Conservation (phyloP, 2,888 invertebrate species). For the Yponomeuta cagnagella region DNA sequence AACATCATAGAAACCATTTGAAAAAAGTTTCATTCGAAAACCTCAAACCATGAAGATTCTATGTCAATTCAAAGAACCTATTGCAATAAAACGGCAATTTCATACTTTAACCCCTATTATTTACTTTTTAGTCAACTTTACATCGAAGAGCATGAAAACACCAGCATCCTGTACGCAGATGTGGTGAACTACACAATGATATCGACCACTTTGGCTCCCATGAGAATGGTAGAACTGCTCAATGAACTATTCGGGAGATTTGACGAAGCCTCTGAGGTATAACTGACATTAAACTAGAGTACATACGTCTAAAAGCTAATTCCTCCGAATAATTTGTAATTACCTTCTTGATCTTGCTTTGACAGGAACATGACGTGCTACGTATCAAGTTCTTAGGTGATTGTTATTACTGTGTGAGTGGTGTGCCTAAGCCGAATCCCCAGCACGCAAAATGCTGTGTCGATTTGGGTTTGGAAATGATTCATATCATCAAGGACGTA, state of each 20-base stretch:
- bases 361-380: conserved; percentile 82
- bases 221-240: conserved; percentile 88
- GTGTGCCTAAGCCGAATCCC: conserved; percentile 84
- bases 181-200: conserved; percentile 94
- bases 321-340: not conserved
- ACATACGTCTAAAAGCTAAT: not conserved
- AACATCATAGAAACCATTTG: too few relatives aligned
- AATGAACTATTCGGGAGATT: conserved; percentile 94
- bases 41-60: too few relatives aligned
- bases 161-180: conserved; percentile 93
- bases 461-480: conserved; percentile 94
- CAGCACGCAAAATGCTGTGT: conserved; percentile 94
- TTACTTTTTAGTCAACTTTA: conserved; percentile 83
- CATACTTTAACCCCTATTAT: too few relatives aligned
- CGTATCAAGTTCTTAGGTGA: conserved; percentile 95
- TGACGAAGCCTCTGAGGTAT: conserved; percentile 91
- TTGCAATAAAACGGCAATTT: too few relatives aligned
- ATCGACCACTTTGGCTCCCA: conserved; percentile 87
- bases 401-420: conserved; percentile 95
- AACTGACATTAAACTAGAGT: not conserved
- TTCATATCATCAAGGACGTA: conserved; percentile 88
- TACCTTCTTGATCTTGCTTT: not conserved
- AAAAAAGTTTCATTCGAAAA: too few relatives aligned
- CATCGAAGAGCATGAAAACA: conserved; percentile 90
- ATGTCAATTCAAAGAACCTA: too few relatives aligned